Conservation (phyloP, 53 echinoderm and acorn worm genomes). For the Luidia sarsii region DNA sequence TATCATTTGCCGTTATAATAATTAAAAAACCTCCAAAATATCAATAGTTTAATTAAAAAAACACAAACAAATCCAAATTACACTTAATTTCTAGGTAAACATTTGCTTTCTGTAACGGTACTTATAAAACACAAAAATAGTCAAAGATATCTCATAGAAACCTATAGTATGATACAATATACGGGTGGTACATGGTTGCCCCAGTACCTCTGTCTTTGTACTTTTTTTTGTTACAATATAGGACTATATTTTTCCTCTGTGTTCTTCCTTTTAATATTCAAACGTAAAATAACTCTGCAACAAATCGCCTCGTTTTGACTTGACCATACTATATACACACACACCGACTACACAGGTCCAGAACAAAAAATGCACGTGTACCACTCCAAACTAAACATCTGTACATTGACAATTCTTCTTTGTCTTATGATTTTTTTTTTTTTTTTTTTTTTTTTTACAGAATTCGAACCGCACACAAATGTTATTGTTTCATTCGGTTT, state of each 20-base stretch:
- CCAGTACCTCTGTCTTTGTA: background rate
- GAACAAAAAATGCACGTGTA: conserved; percentile 49
- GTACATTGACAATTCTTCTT: conserved; percentile 38
- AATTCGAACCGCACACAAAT: conserved; percentile 52
- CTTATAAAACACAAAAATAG: conserved; percentile 39
- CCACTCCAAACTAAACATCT: conserved; percentile 5
- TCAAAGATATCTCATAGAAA: conserved; percentile 11
- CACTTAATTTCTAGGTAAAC: conserved; percentile 1
- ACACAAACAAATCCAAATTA: too few relatives aligned
- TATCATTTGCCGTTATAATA: too few relatives aligned
- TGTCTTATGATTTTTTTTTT: conserved; percentile 8
- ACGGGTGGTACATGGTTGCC: conserved; percentile 52
- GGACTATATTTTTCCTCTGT: conserved; percentile 30
- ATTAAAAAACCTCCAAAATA: too few relatives aligned
- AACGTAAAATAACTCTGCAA: conserved; percentile 26
- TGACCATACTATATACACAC: conserved; percentile 47
- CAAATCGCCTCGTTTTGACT: background rate
- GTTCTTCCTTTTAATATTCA: too few relatives aligned
- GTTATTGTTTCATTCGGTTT: background rate
- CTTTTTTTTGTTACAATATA: conserved; percentile 10
- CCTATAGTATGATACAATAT: conserved; percentile 32
- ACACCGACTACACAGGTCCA: conserved; percentile 39
- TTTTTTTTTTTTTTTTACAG: too few relatives aligned
- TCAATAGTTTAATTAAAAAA: too few relatives aligned
- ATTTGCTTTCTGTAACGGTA: conserved; percentile 34